Evolutionary conservation across 1,140 invertebrate species (phyloP), one percentile per base, ranked within the genome.

Genomic region (Polyergus mexicanus): DNA sequence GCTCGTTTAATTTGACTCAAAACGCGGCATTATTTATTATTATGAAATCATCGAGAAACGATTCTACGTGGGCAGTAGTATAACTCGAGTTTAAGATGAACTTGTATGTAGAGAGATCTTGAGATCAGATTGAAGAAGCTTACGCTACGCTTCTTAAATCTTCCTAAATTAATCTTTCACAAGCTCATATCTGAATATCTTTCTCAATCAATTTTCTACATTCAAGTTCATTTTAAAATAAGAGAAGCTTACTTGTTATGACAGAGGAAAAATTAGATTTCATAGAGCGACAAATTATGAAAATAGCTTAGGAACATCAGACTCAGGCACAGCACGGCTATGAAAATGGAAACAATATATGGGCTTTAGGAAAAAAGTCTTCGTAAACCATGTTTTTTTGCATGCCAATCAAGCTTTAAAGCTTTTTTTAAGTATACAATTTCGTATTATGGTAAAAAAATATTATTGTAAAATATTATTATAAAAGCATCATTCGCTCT

Each of bases 191-290:
- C 1, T 51, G 3, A 51, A 51, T 51, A 51, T 19, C 19, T 35
- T 66, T 19, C 19, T 35, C 38, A n/a, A 66, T 38, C 38, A 22
- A 51, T 25, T 25, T 28, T 47, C 44, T 5, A 16, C 16, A n/a
- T n/a, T n/a, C n/a, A 25, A 71, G 19, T 35, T 69, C 19, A 69
- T 54, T 38, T 69, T 16, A 32, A 56, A 41, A 56, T n/a, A 11
- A 80, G 35, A 25, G 5, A 22, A 10, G 2, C 10, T 25, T 22
- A 78, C 51, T 80, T 38, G 16, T 35, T 22, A n/a, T 28, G 77
- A 58, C 77, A 71, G 8, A 47, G 65, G 35, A 6, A 58, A 80
- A 80, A 71, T 16, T 32, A 58, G 35, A 5, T 69, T 41, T 38
- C 10, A 56, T 28, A 56, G 3, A 51, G 19, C 22, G 41, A 8